Percentiles rank a stretch among this genome's conserved stretches.
Conservation (phyloP, 2,888 invertebrate species). For the Agriopis aurantiaria region DNA sequence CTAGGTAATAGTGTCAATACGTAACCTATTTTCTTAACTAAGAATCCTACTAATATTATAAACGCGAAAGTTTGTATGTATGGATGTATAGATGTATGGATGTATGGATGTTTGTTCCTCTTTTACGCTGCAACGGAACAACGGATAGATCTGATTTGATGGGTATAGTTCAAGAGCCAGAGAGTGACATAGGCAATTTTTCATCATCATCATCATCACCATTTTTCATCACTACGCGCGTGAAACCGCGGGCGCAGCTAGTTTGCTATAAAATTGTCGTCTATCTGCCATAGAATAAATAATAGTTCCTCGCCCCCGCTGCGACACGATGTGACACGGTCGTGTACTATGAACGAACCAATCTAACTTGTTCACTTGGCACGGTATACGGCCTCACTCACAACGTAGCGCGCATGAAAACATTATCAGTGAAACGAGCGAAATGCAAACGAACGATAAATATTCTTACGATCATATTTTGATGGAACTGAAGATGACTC, state of each 20-base stretch:
- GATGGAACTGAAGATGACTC: no score
- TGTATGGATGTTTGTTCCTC: no score
- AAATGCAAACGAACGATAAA: conserved; percentile 14
- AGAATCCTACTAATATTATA: no score
- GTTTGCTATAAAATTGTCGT: conserved; percentile 4
- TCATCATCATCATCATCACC: no score
- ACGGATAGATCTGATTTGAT: no score
- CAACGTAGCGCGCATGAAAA: conserved; percentile 34
- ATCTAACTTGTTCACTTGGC: conserved; percentile 54
- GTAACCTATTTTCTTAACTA: neutral
- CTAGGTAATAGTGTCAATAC: neutral
- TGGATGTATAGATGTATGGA: no score
- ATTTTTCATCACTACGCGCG: no score
- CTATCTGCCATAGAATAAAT: neutral
- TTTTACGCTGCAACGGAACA: no score
- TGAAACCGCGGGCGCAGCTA: no score
- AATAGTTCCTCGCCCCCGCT: neutral
- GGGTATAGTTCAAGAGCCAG: no score
- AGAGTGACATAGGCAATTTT: no score
- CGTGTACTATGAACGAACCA: conserved; percentile 49
- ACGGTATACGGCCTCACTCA: conserved; percentile 28
- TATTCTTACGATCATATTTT: neutral
- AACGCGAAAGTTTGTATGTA: no score
- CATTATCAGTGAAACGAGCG: conserved; percentile 17
- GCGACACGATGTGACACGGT: conserved; percentile 13